Base-by-base conservation (phyloP, 2,113 vertebrate genomes). In the Nothocercus nigrocapillus region DNA sequence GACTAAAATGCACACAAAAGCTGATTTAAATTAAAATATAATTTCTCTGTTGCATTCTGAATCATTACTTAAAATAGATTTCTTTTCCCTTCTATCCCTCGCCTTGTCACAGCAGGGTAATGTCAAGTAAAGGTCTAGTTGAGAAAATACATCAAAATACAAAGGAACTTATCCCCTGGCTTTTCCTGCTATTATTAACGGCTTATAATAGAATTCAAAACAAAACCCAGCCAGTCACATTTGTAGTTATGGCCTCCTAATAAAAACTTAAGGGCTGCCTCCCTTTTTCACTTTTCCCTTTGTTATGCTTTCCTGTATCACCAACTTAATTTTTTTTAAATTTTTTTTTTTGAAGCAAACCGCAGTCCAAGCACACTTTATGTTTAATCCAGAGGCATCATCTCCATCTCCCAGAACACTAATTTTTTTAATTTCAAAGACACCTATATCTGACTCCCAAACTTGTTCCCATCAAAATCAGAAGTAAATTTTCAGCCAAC, bases 141-240 rank as follows among this genome's bases (percentile, higher is more conserved):
- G 90, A 95, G 88, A 96, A 96, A 95, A 94, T 59, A 91, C 76
- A 93, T 63, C 63, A 63, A 93, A 96, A 97, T 85, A 96, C 93
- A 97, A 96, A 97, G 70, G 91, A 96, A 95, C 89, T 94, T 95
- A 90, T 93, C 90, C 90, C 94, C 70, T 95, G 83, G 78, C 74
- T 96, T 95, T 97, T 97, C 88, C 96, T 95, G 80, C 72, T 90
- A 95, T 96, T 97, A 94, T 95, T 94, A 96, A 87, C 32, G 49
- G 93, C 88, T 91, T 96, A 88, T 90, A 97, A 94, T 80, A 87
- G 83, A 96, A 82, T n/a, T 53, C 80, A 76, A 97, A 95, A 88
- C 88, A 95, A 94, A 89, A 82, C 56, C 89, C 62, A 83, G 44
- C 18, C 53, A 42, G 85, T 94, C 61, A 89, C 74, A 91, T 78